A percentile compares a stretch with the other conserved stretches of the same genome.
Conservation (phyloP, 2,888 invertebrate genomes). For the Lithophane socia region DNA sequence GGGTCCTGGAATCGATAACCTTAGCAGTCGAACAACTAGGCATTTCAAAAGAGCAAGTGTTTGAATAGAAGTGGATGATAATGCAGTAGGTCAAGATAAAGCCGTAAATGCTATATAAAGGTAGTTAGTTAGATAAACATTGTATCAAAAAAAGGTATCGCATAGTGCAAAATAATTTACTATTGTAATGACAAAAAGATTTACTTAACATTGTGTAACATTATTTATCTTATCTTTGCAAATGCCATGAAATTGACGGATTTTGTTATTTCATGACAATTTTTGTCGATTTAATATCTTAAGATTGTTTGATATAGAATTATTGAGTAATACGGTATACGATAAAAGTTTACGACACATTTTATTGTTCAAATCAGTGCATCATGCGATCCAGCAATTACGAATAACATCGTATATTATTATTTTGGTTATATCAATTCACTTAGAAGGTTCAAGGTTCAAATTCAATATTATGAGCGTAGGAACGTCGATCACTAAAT, state of each 20-base stretch:
- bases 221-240: constrained; percentile 27
- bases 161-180: background rate
- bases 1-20: background rate
- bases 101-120: background rate
- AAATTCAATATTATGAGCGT: background rate
- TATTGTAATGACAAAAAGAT: too few relatives aligned
- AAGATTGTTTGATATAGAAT: constrained; percentile 1
- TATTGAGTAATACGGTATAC: too few relatives aligned
- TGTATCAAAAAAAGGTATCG: background rate
- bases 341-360: background rate
- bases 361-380: background rate
- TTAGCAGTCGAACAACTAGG: background rate
- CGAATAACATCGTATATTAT: too few relatives aligned
- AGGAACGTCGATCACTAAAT: background rate
- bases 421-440: constrained; percentile 6
- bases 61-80: constrained; percentile 9
- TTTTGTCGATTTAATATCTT: background rate
- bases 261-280: background rate
- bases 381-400: background rate
- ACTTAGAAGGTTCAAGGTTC: background rate
- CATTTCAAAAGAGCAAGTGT: background rate
- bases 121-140: background rate
- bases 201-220: constrained; percentile 22
- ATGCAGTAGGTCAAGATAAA: background rate
- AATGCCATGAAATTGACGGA: background rate